Conservation (phyloP, 2,888 invertebrate species). For the Apocheima hispidaria region DNA sequence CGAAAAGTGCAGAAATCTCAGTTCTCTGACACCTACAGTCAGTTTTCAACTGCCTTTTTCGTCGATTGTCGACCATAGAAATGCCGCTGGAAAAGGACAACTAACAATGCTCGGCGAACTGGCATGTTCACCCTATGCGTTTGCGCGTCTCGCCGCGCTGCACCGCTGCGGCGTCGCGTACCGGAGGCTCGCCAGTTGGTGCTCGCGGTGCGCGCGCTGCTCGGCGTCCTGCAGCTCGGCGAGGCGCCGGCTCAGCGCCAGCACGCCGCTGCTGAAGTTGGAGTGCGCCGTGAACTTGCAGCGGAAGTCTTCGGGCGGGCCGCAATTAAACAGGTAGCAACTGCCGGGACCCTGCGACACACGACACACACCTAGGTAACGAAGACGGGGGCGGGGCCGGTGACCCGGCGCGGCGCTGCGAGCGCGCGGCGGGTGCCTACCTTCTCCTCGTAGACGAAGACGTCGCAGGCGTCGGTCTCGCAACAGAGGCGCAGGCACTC, state of each 20-base stretch:
- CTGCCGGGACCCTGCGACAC: conserved; percentile 90
- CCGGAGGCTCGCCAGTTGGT: conserved; percentile 90
- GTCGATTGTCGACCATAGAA: too few species aligned
- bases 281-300: conserved; percentile 96
- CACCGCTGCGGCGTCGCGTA: conserved; percentile 51
- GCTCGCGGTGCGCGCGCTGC: conserved; percentile 90
- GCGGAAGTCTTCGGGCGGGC: conserved; percentile 95
- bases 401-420: too few species aligned
- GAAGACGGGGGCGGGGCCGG: too few species aligned
- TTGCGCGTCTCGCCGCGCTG: too few species aligned
- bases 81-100: too few species aligned
- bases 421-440: conserved; percentile 70
- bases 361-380: neutral
- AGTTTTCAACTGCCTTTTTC: too few species aligned
- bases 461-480: conserved; percentile 94
- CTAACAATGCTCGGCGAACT: too few species aligned
- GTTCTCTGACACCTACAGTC: too few species aligned
- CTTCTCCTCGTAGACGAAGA: conserved; percentile 97
- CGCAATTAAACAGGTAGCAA: conserved; percentile 96
- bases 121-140: too few species aligned
- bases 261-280: conserved; percentile 95
- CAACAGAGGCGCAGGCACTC: conserved; percentile 96
- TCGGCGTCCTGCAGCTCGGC: conserved; percentile 90
- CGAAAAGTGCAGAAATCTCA: too few species aligned
- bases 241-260: conserved; percentile 88